Evolutionary conservation across 1,140 invertebrate species (phyloP).

Genomic region (Scaptomyza hsui): DNA sequence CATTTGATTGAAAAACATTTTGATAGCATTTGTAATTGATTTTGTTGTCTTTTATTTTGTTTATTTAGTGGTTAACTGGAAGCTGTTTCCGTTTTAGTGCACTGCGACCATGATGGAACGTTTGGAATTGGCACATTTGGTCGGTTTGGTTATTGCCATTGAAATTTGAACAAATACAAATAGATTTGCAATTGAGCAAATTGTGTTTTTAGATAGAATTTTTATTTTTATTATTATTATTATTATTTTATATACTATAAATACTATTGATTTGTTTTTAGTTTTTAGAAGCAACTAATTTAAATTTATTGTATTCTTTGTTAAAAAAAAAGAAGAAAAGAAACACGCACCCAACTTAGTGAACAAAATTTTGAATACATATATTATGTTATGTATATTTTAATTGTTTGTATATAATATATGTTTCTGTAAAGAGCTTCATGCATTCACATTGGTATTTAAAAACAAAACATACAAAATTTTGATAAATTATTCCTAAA

Average conservation of each 20-base stretch:
- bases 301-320: slow-evolving; percentile 46
- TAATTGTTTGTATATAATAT: slow-evolving; percentile 53
- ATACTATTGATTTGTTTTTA: slow-evolving; percentile 78
- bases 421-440: slow-evolving; percentile 63
- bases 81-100: slow-evolving; percentile 81
- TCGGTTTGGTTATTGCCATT: slow-evolving; percentile 65
- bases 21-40: slow-evolving; percentile 27
- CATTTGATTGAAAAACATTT: slow-evolving; percentile 1
- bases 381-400: slow-evolving; percentile 64
- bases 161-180: slow-evolving; percentile 65
- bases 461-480: slow-evolving; percentile 43
- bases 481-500: slow-evolving; percentile 64
- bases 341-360: slow-evolving; percentile 34
- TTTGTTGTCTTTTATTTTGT: slow-evolving; percentile 28
- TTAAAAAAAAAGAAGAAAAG: slow-evolving; percentile 34
- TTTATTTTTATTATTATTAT: slow-evolving; percentile 74
- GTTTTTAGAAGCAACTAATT: slow-evolving; percentile 70
- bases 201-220: slow-evolving; percentile 80
- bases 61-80: slow-evolving; percentile 81
- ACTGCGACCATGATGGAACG: slow-evolving; percentile 29
- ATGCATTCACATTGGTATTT: slow-evolving; percentile 63
- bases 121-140: slow-evolving; percentile 67
- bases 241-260: slow-evolving; percentile 68
- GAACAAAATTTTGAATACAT: slow-evolving; percentile 29
- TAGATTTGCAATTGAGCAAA: slow-evolving; percentile 66